phyloP scores from a whole-genome alignment of 2,113 vertebrate species.

The Platysternon megacephalum region DNA sequence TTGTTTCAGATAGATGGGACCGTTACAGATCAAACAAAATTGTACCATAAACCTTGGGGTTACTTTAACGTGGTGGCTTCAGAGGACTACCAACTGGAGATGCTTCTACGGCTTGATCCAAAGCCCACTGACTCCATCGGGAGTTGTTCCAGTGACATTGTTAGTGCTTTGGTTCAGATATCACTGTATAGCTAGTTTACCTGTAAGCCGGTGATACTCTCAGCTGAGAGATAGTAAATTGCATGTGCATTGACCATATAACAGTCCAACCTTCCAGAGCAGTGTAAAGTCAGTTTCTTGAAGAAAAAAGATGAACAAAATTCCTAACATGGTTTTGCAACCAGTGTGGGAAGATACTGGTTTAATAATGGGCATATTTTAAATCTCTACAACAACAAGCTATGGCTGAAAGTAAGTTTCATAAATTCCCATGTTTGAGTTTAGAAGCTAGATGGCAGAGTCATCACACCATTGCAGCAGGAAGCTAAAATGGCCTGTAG shows the following conservation, averaged over 20 bases:
- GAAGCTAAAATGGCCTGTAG: not conserved
- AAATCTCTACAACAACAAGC: not conserved
- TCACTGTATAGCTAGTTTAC: not conserved
- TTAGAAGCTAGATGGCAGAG: constrained; percentile 75
- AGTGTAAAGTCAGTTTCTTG: not conserved
- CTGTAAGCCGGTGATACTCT: not conserved
- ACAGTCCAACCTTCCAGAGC: not conserved
- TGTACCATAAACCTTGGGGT: not conserved
- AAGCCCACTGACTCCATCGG: not conserved
- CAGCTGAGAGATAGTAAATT: not conserved
- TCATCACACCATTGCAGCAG: not conserved
- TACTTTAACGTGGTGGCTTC: not conserved
- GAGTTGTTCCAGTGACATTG: not conserved
- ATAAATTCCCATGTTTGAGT: rapidly evolving
- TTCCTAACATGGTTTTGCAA: not conserved
- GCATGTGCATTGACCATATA: not conserved
- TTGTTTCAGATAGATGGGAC: not conserved
- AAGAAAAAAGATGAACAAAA: not conserved
- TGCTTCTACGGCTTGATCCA: not conserved
- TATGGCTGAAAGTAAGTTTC: not conserved
- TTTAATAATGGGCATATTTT: rapidly evolving
- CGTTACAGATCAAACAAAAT: not conserved
- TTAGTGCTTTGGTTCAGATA: not conserved
- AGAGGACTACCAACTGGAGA: not conserved
- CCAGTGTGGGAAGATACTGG: not conserved